Evolutionary conservation across 1,140 invertebrate genomes (phyloP).

Genomic region (Cyphomyrmex costatus): DNA sequence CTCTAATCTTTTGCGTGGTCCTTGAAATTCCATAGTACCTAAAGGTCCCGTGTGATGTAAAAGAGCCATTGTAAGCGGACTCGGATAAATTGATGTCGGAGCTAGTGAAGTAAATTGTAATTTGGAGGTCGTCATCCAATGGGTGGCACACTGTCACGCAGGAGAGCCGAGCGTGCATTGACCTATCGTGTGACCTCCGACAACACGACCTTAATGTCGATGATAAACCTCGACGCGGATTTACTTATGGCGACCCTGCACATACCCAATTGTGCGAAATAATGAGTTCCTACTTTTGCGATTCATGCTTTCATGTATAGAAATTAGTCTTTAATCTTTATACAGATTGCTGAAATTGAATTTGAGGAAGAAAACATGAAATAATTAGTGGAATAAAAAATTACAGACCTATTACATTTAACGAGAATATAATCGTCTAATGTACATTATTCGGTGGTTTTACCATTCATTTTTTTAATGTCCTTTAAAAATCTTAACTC

Average conservation of each 20-base stretch:
- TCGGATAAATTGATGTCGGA: slow-evolving; percentile 4
- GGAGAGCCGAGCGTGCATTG: slow-evolving; percentile 50
- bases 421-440: neutral
- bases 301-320: neutral
- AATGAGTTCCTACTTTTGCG: neutral
- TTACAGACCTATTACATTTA: neutral
- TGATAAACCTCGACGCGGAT: slow-evolving; percentile 36
- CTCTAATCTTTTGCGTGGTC: neutral
- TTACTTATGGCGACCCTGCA: slow-evolving; percentile 9
- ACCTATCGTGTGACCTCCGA: slow-evolving; percentile 56
- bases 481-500: neutral
- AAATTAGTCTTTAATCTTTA: neutral
- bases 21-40: neutral
- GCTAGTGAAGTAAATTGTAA: slow-evolving; percentile 27
- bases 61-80: neutral
- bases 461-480: neutral
- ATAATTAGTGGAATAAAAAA: neutral
- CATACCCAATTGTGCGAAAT: slow-evolving; percentile 17
- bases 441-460: neutral
- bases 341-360: neutral
- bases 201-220: slow-evolving; percentile 60
- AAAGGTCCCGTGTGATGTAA: neutral
- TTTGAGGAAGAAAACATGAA: neutral
- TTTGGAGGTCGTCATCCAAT: slow-evolving; percentile 28
- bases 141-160: slow-evolving; percentile 15